Percentiles rank a stretch among this genome's conserved stretches.
Evolutionary conservation across 2,797 vertebrate genomes (phyloP).

Genomic region (Tinamus major): DNA sequence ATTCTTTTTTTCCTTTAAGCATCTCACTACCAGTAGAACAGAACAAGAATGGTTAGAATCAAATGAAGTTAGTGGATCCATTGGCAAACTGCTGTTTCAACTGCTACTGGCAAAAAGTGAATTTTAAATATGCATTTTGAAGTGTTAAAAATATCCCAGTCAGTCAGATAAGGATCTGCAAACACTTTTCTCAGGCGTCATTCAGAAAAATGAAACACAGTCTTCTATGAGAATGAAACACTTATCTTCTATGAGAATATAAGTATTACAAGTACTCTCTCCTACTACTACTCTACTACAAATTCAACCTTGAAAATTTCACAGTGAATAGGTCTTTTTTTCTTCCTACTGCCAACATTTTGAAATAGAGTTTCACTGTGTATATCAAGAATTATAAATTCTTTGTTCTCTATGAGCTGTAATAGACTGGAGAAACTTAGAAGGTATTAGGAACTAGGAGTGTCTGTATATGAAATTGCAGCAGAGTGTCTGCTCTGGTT

Average conservation of each 20-base stretch:
- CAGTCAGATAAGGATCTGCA: background rate
- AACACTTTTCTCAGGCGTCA: background rate
- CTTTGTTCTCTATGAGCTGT: background rate
- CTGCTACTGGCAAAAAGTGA: background rate
- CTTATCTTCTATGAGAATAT: background rate
- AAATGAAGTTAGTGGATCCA: background rate
- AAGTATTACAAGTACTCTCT: background rate
- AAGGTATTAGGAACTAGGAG: background rate
- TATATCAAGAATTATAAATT: background rate
- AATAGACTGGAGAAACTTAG: background rate
- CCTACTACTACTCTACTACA: background rate
- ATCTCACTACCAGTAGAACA: background rate
- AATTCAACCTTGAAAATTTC: background rate
- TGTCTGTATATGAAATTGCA: background rate
- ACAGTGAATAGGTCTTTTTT: background rate
- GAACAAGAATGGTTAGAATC: background rate
- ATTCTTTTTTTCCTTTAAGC: background rate
- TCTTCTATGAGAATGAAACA: background rate
- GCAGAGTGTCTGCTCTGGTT: background rate
- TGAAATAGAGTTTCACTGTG: background rate
- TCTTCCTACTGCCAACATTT: background rate
- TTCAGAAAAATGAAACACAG: background rate
- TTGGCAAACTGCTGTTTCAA: background rate
- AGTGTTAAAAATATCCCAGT: background rate
- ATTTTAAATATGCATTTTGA: background rate